Conservation (phyloP, 2,797 vertebrate species). For the Gouania willdenowi region DNA sequence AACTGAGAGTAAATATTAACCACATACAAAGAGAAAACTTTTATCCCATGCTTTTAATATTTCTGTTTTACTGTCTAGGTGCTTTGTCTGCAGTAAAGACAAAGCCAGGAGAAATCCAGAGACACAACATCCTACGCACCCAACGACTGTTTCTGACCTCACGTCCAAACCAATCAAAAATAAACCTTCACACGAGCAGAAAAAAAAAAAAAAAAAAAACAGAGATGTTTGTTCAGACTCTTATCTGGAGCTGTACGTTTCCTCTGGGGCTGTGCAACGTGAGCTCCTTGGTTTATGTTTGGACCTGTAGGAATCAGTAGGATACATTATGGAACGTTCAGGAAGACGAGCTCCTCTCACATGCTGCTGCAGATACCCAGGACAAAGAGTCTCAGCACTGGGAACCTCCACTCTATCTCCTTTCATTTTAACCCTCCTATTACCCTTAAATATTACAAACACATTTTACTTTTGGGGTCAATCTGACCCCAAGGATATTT, state of each 20-base stretch:
- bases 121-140: conserved; percentile 56
- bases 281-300: conserved; percentile 35
- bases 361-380: conserved; percentile 15
- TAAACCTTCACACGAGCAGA: conserved; percentile 25
- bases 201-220: conserved; percentile 25
- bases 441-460: no score
- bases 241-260: conserved; percentile 57
- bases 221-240: conserved; percentile 53
- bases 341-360: conserved; percentile 26
- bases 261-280: conserved; percentile 37
- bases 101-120: conserved; percentile 55
- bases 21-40: no score
- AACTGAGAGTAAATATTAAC: no score
- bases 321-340: conserved; percentile 39
- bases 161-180: conserved; percentile 35
- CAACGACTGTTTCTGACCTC: conserved; percentile 17
- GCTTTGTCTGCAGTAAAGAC: no score
- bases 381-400: conserved; percentile 1
- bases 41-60: background rate
- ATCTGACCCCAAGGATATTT: no score
- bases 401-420: conserved; percentile 11
- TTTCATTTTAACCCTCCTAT: no score
- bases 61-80: background rate
- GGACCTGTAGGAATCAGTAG: conserved; percentile 38
- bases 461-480: no score